Evolutionary conservation across 1,140 invertebrate genomes (phyloP).

Genomic region (Bathynomus jamesi): DNA sequence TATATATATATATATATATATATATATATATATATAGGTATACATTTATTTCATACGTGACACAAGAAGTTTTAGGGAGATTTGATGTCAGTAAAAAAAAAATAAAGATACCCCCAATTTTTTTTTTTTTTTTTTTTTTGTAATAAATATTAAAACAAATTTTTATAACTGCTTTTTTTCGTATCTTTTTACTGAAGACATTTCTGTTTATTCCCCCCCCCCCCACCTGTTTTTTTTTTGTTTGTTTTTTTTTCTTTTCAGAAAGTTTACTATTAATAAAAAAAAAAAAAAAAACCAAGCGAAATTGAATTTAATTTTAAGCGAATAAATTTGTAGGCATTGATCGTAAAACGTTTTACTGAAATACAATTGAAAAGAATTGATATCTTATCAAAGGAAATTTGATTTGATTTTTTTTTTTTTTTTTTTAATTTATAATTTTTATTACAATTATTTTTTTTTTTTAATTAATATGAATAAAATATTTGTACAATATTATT

Average conservation of each 20-base stretch:
- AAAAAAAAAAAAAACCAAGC: too few species aligned
- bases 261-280: too few species aligned
- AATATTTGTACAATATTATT: neutral
- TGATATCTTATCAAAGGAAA: too few species aligned
- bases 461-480: neutral
- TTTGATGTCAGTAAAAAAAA: neutral
- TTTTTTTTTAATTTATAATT: neutral
- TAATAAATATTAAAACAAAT: neutral
- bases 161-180: neutral
- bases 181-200: neutral
- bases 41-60: neutral
- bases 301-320: too few species aligned
- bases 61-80: neutral
- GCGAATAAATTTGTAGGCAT: too few species aligned
- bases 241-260: too few species aligned
- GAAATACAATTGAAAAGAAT: too few species aligned
- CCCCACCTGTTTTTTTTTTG: too few species aligned
- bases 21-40: neutral
- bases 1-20: conserved; percentile 2
- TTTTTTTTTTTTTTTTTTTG: neutral
- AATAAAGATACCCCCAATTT: neutral
- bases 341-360: too few species aligned
- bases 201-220: neutral
- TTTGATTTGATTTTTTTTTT: neutral
- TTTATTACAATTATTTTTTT: neutral